Conservation (phyloP, 2,797 vertebrate genomes). For the Sebastolobus altivelis region DNA sequence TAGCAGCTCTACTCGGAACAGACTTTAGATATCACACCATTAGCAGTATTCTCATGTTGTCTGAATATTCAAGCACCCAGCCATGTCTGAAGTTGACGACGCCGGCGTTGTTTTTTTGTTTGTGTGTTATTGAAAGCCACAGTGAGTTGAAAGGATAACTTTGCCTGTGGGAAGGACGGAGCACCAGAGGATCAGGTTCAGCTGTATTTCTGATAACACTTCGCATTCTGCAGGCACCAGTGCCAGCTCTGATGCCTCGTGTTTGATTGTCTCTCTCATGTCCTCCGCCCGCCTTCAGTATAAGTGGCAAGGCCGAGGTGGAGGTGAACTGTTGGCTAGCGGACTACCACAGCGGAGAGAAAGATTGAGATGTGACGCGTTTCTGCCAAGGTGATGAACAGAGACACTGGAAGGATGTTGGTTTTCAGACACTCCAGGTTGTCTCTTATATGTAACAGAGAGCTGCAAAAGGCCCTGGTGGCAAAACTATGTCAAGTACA, state of each 20-base stretch:
- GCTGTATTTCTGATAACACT: conserved; percentile 76
- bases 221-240: conserved; percentile 80
- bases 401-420: conserved; percentile 41
- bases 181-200: conserved; percentile 75
- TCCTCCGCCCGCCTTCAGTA: conserved; percentile 57
- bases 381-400: conserved; percentile 56
- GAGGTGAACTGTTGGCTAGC: conserved; percentile 62
- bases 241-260: conserved; percentile 74
- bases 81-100: conserved; percentile 43
- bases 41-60: conserved; percentile 27
- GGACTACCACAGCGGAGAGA: conserved; percentile 33
- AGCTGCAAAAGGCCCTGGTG: conserved; percentile 26
- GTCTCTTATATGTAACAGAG: conserved; percentile 9
- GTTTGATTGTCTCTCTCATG: conserved; percentile 83
- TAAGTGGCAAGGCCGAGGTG: conserved; percentile 54
- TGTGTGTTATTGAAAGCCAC: conserved; percentile 75
- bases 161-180: conserved; percentile 87
- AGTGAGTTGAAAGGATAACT: conserved; percentile 82
- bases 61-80: conserved; percentile 52
- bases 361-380: conserved; percentile 55
- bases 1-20: not conserved
- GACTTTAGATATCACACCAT: conserved; percentile 16
- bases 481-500: conserved; percentile 34
- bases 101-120: conserved; percentile 70
- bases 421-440: conserved; percentile 49